phyloP scores from a whole-genome alignment of 1,140 invertebrate species.

The Batillaria attramentaria region DNA sequence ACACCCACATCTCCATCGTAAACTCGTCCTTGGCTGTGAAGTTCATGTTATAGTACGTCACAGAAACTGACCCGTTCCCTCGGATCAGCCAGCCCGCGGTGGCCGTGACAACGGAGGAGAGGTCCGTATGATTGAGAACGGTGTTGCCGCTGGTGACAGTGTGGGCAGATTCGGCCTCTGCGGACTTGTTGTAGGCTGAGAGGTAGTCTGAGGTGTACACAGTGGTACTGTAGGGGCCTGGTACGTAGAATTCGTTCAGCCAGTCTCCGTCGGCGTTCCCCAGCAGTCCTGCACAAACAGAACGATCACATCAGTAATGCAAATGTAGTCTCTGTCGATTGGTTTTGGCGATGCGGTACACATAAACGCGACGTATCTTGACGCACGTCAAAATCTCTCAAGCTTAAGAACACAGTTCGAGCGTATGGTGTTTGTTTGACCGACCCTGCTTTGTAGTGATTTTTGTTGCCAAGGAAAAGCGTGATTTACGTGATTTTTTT shows the following conservation, averaged over 20 bases:
- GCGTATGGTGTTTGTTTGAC: no score
- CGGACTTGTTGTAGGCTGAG: not conserved
- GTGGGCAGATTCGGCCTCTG: constrained; percentile 5
- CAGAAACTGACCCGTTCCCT: not conserved
- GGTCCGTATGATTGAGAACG: constrained; percentile 7
- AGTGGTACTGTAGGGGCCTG: not conserved
- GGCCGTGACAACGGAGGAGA: not conserved
- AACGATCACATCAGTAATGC: no score
- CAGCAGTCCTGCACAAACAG: not conserved
- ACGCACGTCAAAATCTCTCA: no score
- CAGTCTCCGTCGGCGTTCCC: constrained; percentile 10
- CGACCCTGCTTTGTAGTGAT: no score
- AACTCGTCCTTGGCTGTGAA: not conserved
- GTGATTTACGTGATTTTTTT: no score
- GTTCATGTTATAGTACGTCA: not conserved
- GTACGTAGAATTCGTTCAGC: constrained; percentile 19
- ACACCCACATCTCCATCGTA: constrained; percentile 15
- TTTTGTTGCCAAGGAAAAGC: no score
- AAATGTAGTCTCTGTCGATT: no score
- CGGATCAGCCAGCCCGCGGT: not conserved
- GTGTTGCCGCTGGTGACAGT: not conserved
- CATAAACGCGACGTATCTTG: no score
- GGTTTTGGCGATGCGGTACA: no score
- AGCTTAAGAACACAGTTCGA: no score
- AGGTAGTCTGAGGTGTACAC: constrained; percentile 5